Base-by-base conservation (phyloP, 2,113 vertebrate species). In the Periophthalmodon schlosseri region DNA sequence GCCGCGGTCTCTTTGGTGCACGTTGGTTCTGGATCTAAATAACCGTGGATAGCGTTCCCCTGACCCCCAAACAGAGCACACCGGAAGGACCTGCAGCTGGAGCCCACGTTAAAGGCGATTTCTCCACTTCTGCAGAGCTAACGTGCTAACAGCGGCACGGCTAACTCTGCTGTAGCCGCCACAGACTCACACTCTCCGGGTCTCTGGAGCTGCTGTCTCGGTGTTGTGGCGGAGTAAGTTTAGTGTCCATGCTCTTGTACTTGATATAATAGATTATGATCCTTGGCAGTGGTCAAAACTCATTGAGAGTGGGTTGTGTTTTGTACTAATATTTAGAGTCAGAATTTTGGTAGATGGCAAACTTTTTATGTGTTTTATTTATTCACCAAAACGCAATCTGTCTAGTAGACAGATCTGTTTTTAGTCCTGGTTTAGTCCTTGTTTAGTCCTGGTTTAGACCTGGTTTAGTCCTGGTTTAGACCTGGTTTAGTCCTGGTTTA, bases 101-200 rank as follows among this genome's bases (percentile, higher is more conserved):
- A 54, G 20, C 50, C 18, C 10, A 49, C 2, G 2, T 12, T 5
- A 14, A 7, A 28, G 23, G 0, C 28, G 2, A 14, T 34, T 12
- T 18, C 28, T 24, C 13, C 54, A 0, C 18, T 39, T 20, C 33
- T 11, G 16, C 63, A 1, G 18, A 39, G 63, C 63, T 65, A 65
- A 65, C 34, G 16, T 12, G 63, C 63, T 65, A 65, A 65, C 63
- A 65, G 34, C 34, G 63, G 34, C 63, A n/a, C 33, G 63, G 63
- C 63, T 65, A 65, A n/a, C 28, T 7, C 60, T 16, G 20, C 60
- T 34, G 24, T 36, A 44, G 34, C 63, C 63, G 63, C 63, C 34
- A 0, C 33, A 39, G 34, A 10, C 9, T 2, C 63, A 13, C 18
- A 1, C 11, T 39, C 20, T 11, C 3, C 61, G 61, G 61, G 5